Evolutionary conservation across 2,113 vertebrate species (phyloP).

Genomic region (Charadrius vociferus): DNA sequence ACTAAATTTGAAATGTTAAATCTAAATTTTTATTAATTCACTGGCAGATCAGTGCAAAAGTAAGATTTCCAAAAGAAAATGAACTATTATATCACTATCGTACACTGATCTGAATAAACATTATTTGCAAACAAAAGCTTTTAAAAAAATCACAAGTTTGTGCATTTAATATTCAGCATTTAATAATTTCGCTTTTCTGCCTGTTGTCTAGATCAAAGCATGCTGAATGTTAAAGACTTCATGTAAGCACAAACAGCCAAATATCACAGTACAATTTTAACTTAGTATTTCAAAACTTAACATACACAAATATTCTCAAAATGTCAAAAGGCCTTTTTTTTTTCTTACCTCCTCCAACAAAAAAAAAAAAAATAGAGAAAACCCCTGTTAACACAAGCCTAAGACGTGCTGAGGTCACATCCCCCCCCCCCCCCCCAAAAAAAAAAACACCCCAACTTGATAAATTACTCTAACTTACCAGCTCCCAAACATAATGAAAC

Average conservation of each 20-base stretch:
- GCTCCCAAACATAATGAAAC: slow-evolving; percentile 88
- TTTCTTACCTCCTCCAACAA: background rate
- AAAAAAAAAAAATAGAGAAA: background rate
- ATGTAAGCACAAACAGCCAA: background rate
- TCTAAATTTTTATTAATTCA: background rate
- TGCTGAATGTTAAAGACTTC: background rate
- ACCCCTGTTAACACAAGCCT: background rate
- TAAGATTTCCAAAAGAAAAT: background rate
- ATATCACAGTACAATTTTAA: background rate
- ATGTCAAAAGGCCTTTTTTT: background rate
- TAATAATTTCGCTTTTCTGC: background rate
- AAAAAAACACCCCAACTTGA: background rate
- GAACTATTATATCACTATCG: background rate
- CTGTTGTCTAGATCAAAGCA: background rate
- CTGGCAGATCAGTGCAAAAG: background rate
- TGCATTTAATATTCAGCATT: background rate
- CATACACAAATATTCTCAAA: background rate
- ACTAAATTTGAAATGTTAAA: background rate
- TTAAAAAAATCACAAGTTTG: background rate
- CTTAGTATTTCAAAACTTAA: background rate
- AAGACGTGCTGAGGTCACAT: background rate
- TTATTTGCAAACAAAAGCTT: background rate
- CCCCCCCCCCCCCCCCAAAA: background rate
- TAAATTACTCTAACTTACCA: slow-evolving; percentile 79
- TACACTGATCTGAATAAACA: background rate